Percentiles rank a stretch among this genome's conserved stretches.
Evolutionary conservation across 1,140 invertebrate genomes (phyloP).

Genomic region (Sinonovacula constricta): DNA sequence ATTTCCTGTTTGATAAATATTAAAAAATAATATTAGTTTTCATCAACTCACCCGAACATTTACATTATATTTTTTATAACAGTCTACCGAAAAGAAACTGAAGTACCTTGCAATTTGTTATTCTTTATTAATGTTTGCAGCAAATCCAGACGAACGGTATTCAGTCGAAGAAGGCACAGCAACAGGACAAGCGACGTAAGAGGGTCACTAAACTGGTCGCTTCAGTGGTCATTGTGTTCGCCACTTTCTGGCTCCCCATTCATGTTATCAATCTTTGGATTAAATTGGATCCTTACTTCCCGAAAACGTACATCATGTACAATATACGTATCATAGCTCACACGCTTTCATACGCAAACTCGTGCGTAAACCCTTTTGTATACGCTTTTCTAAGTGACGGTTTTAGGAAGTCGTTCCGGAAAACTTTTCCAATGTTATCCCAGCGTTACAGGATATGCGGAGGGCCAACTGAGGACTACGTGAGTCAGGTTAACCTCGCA

Average conservation of each 20-base stretch:
- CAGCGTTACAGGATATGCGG: conserved; percentile 43
- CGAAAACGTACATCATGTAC: conserved; percentile 81
- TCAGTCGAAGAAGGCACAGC: conserved; percentile 34
- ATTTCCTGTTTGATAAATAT: too few relatives aligned
- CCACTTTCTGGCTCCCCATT: conserved; percentile 96
- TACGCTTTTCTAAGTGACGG: conserved; percentile 94
- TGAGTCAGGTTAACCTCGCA: conserved; percentile 10
- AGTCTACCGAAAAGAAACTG: too few relatives aligned
- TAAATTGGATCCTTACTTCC: conserved; percentile 62
- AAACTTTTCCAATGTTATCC: conserved; percentile 61
- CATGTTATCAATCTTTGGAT: conserved; percentile 82
- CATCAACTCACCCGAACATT: too few relatives aligned
- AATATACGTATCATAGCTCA: conserved; percentile 91
- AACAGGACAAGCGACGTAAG: conserved; percentile 80
- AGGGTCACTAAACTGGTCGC: conserved; percentile 95
- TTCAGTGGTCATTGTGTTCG: conserved; percentile 96
- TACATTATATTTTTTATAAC: too few relatives aligned
- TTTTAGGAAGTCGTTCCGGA: conserved; percentile 87
- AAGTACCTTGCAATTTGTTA: too few relatives aligned
- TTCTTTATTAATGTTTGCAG: conserved; percentile 17
- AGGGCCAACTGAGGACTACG: conserved; percentile 27
- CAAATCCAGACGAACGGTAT: conserved; percentile 29
- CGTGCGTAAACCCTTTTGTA: conserved; percentile 95
- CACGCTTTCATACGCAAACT: conserved; percentile 95
- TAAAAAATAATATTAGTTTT: too few relatives aligned